Evolutionary conservation across 2,113 vertebrate genomes (phyloP).

Genomic region (Nannobrachium achirus): DNA sequence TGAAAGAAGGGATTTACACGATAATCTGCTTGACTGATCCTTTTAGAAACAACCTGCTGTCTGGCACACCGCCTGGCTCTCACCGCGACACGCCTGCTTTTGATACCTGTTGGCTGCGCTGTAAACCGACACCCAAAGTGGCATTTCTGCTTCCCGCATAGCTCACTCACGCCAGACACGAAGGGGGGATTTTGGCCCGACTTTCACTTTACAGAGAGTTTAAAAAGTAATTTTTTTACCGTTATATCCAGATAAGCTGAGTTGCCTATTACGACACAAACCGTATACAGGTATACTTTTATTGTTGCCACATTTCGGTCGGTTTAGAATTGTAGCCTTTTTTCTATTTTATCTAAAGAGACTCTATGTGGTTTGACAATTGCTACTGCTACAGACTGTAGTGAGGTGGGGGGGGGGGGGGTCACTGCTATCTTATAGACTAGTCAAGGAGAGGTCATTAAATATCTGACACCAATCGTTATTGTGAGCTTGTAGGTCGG

Average conservation of each 20-base stretch:
- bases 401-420: too few relatives aligned
- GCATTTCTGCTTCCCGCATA: constrained; percentile 41
- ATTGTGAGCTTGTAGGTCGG: too few relatives aligned
- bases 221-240: constrained; percentile 1
- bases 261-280: not conserved
- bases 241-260: not conserved
- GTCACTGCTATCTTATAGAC: too few relatives aligned
- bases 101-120: constrained; percentile 62
- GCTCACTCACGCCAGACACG: constrained; percentile 29
- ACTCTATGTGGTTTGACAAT: too few relatives aligned
- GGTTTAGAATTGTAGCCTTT: too few relatives aligned
- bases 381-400: too few relatives aligned
- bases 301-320: too few relatives aligned
- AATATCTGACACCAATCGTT: too few relatives aligned
- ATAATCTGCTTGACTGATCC: constrained; percentile 70
- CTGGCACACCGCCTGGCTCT: constrained; percentile 61
- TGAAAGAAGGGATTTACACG: constrained; percentile 68
- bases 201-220: constrained; percentile 10
- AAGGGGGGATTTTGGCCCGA: not conserved
- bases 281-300: too few relatives aligned
- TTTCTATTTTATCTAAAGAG: too few relatives aligned
- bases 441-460: too few relatives aligned
- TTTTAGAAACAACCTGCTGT: constrained; percentile 60
- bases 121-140: constrained; percentile 65
- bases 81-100: constrained; percentile 59